Base-by-base conservation (phyloP, 2,797 vertebrate genomes). In the Uromys caudimaculatus region DNA sequence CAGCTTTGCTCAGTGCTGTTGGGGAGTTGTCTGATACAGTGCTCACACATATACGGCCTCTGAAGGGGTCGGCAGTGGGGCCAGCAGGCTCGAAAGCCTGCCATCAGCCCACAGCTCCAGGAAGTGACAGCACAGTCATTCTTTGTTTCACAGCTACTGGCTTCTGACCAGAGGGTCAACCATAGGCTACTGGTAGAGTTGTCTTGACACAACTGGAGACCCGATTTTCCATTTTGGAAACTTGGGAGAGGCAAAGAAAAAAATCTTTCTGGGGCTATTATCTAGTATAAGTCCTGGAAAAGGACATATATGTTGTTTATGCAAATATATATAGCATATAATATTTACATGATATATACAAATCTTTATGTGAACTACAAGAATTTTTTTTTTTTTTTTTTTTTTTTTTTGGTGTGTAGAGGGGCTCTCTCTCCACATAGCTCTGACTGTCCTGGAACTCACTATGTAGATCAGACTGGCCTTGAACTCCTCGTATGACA, bases 261-360 rank as follows among this genome's bases (percentile, higher is more conserved):
- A 56, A 64, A 27, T 10, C 19, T 81, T 47, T 62, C 19, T 77
- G 87, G 71, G 19, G 24, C 5, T 60, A 62, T 44, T 69, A 86
- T 88, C 90, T 79, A 91, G n/a, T 52, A 21, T 79, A 78, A 91
- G n/a, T 71, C 50, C 16, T 91, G 35, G 64, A 17, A 89, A 91
- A 93, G 35, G 21, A n/a, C 47, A 52, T 73, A 35, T 67, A 50
- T 75, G 60, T 54, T 64, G 29, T 35, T 90, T 64, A 50, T 90
- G 9, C 19, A 78, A n/a, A 78, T 64, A 35, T 35, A 87, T 54
- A 9, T 79, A 47, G 35, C 23, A 71, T 71, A 21, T 56, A 12
- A 56, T 24, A 23, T 73, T 7, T 71, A 35, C 56, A 38, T 71
- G 38, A 7, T 69, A 17, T 69, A n/a, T 23, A 11, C 41, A 17